Conservation (phyloP, 1,140 invertebrate genomes). For the Gonatopus flavifemur region DNA sequence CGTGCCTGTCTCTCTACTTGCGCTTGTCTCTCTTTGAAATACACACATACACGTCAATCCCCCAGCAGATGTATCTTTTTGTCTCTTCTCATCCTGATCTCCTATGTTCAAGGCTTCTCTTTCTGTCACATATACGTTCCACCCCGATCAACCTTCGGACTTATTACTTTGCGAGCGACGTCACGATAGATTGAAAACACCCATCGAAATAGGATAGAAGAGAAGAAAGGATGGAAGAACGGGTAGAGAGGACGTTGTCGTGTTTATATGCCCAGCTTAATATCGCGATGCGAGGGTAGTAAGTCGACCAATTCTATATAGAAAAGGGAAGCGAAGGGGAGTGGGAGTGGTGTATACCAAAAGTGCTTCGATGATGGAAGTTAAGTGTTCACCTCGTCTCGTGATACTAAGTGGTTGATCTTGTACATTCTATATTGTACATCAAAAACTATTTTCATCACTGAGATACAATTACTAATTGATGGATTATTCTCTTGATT, state of each 20-base stretch:
- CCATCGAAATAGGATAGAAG: slow-evolving; percentile 1
- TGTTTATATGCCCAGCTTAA: neutral
- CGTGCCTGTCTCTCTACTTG: slow-evolving; percentile 1
- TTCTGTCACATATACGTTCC: too few relatives aligned
- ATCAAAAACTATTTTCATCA: too few relatives aligned
- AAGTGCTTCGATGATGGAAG: too few relatives aligned
- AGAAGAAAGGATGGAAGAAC: neutral
- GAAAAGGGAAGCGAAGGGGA: too few relatives aligned
- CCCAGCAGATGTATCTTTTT: neutral
- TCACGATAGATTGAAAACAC: slow-evolving; percentile 12
- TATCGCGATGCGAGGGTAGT: neutral
- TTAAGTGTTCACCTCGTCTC: too few relatives aligned
- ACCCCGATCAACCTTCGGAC: slow-evolving; percentile 16
- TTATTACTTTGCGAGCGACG: slow-evolving; percentile 36
- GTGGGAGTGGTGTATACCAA: too few relatives aligned
- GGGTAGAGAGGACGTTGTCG: neutral
- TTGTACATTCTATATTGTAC: too few relatives aligned
- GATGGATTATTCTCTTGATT: too few relatives aligned
- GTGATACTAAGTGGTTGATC: too few relatives aligned
- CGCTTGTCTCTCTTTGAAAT: neutral
- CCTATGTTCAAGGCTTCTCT: too few relatives aligned
- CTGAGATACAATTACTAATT: too few relatives aligned
- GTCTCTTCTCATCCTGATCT: neutral
- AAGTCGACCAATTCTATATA: too few relatives aligned
- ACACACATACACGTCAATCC: neutral